Conservation (phyloP, 2,888 invertebrate genomes). For the Boloria euphrosyne region DNA sequence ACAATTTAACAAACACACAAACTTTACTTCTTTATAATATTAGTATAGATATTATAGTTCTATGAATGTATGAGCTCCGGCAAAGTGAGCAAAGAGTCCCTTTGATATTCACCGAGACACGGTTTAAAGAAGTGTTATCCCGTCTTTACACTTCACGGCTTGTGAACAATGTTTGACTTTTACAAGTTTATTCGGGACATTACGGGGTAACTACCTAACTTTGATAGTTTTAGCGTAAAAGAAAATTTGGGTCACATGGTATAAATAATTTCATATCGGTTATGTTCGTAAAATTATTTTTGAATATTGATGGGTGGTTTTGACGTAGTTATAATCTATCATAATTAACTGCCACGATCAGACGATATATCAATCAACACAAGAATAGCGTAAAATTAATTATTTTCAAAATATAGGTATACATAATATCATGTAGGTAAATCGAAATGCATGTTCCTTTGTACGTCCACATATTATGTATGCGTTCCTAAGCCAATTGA, state of each 20-base stretch:
- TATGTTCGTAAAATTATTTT: no score
- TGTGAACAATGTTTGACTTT: slow-evolving; percentile 37
- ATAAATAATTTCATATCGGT: neutral
- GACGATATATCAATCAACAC: no score
- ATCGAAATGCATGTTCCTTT: no score
- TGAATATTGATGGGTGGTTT: no score
- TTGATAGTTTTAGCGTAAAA: slow-evolving; percentile 3
- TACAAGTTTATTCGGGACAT: slow-evolving; percentile 17
- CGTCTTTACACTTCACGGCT: slow-evolving; percentile 37
- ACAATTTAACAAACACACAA: no score
- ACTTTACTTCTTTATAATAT: no score
- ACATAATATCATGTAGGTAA: neutral
- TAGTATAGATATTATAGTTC: no score
- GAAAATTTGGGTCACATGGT: slow-evolving; percentile 15
- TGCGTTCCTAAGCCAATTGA: no score
- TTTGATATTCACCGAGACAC: slow-evolving; percentile 38
- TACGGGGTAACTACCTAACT: neutral
- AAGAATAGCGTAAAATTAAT: neutral
- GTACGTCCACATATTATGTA: no score
- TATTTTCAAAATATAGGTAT: neutral
- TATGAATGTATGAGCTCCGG: slow-evolving; percentile 25
- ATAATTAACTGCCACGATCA: no score
- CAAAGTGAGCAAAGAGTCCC: slow-evolving; percentile 33
- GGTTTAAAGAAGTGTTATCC: slow-evolving; percentile 27
- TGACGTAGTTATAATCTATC: no score